Conservation (phyloP, 2,113 vertebrate species). For the Smithornis capensis region DNA sequence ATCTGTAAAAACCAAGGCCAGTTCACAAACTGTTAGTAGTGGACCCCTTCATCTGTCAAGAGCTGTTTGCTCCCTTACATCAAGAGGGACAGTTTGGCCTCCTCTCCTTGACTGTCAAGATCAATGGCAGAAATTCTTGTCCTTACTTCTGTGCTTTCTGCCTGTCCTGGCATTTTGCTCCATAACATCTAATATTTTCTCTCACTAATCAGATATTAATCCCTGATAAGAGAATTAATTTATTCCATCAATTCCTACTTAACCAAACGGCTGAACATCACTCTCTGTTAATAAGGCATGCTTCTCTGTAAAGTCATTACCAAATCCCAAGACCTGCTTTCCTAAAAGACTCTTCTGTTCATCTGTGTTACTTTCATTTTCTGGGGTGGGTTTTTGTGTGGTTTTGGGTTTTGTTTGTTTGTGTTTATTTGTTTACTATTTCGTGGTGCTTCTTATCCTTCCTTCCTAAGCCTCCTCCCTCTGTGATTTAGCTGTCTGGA, state of each 20-base stretch:
- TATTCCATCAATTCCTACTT: neutral
- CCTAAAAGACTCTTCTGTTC: neutral
- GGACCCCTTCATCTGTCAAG: neutral
- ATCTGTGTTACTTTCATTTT: neutral
- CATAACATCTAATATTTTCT: neutral
- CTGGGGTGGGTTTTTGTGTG: rapidly evolving
- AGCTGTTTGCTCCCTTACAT: neutral
- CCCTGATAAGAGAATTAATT: slow-evolving; percentile 12
- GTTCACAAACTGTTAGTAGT: neutral
- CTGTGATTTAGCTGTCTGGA: neutral
- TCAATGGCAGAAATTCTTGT: neutral
- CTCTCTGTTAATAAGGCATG: neutral
- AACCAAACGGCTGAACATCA: neutral
- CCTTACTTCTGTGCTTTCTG: neutral
- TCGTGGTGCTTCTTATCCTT: neutral
- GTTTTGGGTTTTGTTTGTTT: neutral
- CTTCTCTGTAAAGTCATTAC: neutral
- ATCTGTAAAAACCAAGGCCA: neutral
- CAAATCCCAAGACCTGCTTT: neutral
- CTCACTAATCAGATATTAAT: neutral
- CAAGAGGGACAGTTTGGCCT: neutral
- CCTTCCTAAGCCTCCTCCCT: neutral
- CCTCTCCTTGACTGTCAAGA: neutral
- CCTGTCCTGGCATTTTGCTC: neutral
- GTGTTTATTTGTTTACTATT: neutral